A percentile compares a stretch with the other conserved stretches of the same genome.
These are phyloP conservation scores for Hypotaenidia philippensis DNA, from an alignment of 2,797 vertebrate genomes.

Conservation along the genomic window DNA sequence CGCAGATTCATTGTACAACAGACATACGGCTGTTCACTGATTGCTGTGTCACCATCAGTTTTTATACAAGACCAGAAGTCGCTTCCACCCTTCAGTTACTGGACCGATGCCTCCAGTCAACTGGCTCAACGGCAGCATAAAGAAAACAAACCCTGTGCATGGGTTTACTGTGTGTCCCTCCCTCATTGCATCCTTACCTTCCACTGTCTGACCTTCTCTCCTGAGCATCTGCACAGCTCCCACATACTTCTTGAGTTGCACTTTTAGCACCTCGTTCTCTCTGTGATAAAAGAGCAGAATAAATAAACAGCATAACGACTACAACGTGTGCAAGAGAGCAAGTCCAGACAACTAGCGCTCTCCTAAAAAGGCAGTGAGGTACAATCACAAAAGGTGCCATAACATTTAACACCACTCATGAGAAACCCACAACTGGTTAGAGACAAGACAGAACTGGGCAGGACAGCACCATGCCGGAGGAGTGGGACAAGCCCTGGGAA, in stretches of 20 bases:
- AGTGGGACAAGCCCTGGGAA: background rate
- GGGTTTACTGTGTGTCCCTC: background rate
- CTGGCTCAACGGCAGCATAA: background rate
- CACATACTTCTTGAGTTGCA: slow-evolving; percentile 98
- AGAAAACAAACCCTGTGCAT: background rate
- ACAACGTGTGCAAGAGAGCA: background rate
- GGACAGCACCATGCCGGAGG: background rate
- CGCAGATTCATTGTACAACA: background rate
- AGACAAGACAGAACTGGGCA: background rate
- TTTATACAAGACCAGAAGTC: background rate
- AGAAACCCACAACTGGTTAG: background rate
- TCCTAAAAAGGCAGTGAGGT: background rate
- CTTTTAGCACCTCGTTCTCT: slow-evolving; percentile 98
- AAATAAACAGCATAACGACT: background rate
- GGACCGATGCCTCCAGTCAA: background rate
- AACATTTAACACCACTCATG: background rate
- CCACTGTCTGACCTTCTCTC: slow-evolving; percentile 90
- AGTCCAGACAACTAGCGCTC: background rate
- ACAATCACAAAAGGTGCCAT: background rate
- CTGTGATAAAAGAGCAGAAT: slow-evolving; percentile 76
- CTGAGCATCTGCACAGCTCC: slow-evolving; percentile 99
- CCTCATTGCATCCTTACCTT: slow-evolving; percentile 84
- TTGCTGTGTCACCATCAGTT: background rate
- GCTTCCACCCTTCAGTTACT: background rate
- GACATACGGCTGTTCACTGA: background rate